Evolutionary conservation across 2,797 vertebrate species (phyloP).

Genomic region (Cyprinodon diabolis): DNA sequence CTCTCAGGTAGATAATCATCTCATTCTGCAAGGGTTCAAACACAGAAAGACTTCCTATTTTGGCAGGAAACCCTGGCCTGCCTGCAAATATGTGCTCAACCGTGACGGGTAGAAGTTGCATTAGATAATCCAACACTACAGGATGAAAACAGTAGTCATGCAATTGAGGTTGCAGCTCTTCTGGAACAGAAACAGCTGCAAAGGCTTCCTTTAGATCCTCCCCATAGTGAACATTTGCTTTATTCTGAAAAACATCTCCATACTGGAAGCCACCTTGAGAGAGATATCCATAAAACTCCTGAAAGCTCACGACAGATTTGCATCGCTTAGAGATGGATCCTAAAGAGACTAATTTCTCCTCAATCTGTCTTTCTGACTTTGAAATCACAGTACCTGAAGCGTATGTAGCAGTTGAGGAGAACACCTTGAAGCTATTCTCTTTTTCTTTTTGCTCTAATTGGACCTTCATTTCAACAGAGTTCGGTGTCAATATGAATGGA

Average conservation of each 20-base stretch:
- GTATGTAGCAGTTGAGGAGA: slow-evolving; percentile 75
- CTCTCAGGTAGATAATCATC: slow-evolving; percentile 86
- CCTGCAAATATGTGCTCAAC: slow-evolving; percentile 56
- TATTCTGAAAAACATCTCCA: slow-evolving; percentile 80
- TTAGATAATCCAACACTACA: slow-evolving; percentile 85
- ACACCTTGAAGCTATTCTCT: slow-evolving; percentile 72
- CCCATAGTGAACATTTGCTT: slow-evolving; percentile 81
- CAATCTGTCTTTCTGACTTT: slow-evolving; percentile 56
- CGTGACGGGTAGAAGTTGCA: slow-evolving; percentile 82
- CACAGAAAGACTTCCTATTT: slow-evolving; percentile 83
- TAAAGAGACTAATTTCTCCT: slow-evolving; percentile 78
- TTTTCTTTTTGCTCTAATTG: slow-evolving; percentile 66
- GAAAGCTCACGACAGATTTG: slow-evolving; percentile 67
- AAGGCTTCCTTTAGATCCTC: slow-evolving; percentile 83
- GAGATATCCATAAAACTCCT: slow-evolving; percentile 80
- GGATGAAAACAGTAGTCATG: slow-evolving; percentile 86
- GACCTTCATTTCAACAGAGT: slow-evolving; percentile 76
- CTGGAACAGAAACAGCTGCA: slow-evolving; percentile 76
- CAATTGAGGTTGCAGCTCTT: slow-evolving; percentile 72
- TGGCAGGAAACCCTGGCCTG: slow-evolving; percentile 79
- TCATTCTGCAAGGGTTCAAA: slow-evolving; percentile 83
- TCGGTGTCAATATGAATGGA: slow-evolving; percentile 78
- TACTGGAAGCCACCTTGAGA: slow-evolving; percentile 85
- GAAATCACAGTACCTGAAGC: slow-evolving; percentile 79
- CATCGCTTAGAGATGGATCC: slow-evolving; percentile 80